Percentiles rank a stretch among this genome's conserved stretches.
Evolutionary conservation across 2,113 vertebrate genomes (phyloP).

Genomic region (Lipotes vexillifer): DNA sequence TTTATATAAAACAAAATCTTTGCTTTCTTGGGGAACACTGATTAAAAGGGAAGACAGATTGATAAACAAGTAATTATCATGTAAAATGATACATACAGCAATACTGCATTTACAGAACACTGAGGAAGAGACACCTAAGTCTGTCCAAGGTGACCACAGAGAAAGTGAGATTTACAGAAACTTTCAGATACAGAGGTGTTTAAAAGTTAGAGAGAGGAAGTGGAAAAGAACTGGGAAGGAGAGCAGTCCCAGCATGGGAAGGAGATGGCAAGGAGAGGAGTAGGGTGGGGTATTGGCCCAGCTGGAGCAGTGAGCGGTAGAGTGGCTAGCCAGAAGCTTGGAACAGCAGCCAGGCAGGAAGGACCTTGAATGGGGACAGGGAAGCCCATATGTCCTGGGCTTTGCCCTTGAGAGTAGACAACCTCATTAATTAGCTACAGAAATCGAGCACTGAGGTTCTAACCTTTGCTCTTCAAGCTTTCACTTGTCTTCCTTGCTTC

Average conservation of each 20-base stretch:
- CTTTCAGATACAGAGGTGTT: background rate
- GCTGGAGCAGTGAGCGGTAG: fast-evolving
- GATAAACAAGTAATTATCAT: background rate
- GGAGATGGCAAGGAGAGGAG: background rate
- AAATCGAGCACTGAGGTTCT: background rate
- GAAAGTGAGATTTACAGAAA: background rate
- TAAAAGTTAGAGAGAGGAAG: background rate
- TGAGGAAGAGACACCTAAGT: background rate
- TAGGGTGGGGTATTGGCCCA: fast-evolving
- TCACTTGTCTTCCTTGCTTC: background rate
- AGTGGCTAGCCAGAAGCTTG: background rate
- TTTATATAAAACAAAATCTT: background rate
- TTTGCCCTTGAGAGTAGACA: background rate
- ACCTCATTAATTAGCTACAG: background rate
- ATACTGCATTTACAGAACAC: background rate
- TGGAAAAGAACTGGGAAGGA: background rate
- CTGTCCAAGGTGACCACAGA: background rate
- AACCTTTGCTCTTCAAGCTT: background rate
- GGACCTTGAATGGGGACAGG: background rate
- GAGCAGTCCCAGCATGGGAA: background rate
- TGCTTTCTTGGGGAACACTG: background rate
- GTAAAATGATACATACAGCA: background rate
- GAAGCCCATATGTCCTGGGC: background rate
- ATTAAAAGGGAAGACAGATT: background rate
- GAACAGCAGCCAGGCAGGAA: background rate